phyloP scores from a whole-genome alignment of 2,888 invertebrate species.

The Sylvicola fuscatus region DNA sequence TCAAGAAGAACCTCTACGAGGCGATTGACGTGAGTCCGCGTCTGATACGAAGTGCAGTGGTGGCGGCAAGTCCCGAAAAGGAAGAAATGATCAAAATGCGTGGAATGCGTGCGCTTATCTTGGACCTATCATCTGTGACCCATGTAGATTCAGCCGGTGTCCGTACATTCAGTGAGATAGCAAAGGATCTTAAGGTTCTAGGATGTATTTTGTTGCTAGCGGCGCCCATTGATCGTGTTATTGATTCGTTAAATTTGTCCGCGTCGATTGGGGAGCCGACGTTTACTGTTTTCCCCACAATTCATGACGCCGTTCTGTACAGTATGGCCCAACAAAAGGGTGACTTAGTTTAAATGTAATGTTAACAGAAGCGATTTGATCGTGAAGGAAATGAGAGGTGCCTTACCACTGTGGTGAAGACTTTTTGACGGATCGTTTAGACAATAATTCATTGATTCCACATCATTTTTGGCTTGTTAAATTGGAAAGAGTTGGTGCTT shows the following conservation, averaged over 20 bases:
- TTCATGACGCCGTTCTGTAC: constrained; percentile 39
- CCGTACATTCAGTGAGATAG: constrained; percentile 28
- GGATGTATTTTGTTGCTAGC: constrained; percentile 33
- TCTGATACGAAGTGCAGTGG: constrained; percentile 12
- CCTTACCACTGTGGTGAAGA: no score
- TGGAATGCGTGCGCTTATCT: constrained; percentile 22
- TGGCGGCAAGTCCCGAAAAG: not conserved
- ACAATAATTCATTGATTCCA: no score
- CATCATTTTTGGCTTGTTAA: no score
- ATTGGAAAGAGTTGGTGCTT: no score
- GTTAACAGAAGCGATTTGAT: no score
- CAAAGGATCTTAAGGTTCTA: constrained; percentile 30
- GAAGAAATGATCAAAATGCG: constrained; percentile 4
- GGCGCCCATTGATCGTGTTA: constrained; percentile 28
- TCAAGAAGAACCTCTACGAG: constrained; percentile 28
- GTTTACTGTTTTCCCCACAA: constrained; percentile 34
- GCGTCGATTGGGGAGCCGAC: constrained; percentile 17
- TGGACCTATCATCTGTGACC: constrained; percentile 40
- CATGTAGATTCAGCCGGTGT: constrained; percentile 44
- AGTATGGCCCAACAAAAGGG: constrained; percentile 5
- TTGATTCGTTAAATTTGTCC: constrained; percentile 1
- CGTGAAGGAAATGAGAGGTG: no score
- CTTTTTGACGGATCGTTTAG: no score
- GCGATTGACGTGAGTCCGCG: constrained; percentile 29
- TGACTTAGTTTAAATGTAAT: no score